Evolutionary conservation across 1,140 invertebrate species (phyloP), one percentile per base, ranked within the genome.

Genomic region (Eulimnadia texana): DNA sequence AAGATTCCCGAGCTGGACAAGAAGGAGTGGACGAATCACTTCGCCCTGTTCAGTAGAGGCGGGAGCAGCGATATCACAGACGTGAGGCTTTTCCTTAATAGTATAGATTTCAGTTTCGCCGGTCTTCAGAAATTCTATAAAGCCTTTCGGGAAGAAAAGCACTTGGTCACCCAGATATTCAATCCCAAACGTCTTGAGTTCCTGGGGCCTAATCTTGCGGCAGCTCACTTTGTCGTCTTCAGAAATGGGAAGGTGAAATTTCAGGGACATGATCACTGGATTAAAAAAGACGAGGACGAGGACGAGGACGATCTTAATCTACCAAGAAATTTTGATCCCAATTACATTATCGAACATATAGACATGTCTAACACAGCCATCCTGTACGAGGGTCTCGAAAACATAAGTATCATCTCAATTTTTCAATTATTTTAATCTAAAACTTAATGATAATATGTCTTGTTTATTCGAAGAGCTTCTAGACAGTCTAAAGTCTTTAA

Each of bases 181-280:
- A 66, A 70, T 54, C 64, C 70, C 25, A 69, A 76, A 54, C 65
- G 77, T 19, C 65, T 73, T 56, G 63, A 71, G 24, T 68, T 70
- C 52, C 66, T 80, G 27, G 88, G 88, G 0, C 72, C 76, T 61
- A 81, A 92, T 69, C 69, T 92, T 63, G 84, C 86, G 20, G 77
- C 80, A 1, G 83, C 86, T 16, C 82, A 86, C 72, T 90, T 89
- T 67, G 65, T 90, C 49, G 67, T 86, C 1, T 71, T 72, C 66
- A 71, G 82, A 27, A 80, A 79, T 19, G 87, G 84, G 1, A 79
- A 79, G 62, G 79, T 87, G 2, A 86, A 82, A 63, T 86, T 88
- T 71, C 69, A 70, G 61, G 70, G 75, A 23, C 67, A 77, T 33
- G 68, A 77, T 29, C 62, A 76, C 13, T 72, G 77, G 72, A 69